A percentile compares a stretch with the other conserved stretches of the same genome.
Evolutionary conservation across 2,888 invertebrate genomes (phyloP).

Genomic region (Eremobia ochroleuca): DNA sequence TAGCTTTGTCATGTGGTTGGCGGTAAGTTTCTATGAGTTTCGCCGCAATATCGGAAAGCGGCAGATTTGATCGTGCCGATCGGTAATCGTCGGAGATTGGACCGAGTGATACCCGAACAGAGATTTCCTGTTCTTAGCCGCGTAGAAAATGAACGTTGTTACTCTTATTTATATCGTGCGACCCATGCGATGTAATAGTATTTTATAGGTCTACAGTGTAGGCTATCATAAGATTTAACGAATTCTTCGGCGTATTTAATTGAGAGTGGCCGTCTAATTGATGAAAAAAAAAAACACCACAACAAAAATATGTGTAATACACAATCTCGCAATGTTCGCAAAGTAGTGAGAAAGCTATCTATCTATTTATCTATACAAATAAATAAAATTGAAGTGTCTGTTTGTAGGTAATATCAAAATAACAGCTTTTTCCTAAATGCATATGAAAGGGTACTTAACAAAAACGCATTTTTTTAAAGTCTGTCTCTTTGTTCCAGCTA

Average conservation of each 20-base stretch:
- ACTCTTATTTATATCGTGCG: constrained; percentile 7
- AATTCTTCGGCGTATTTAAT: neutral
- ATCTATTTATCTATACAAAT: neutral
- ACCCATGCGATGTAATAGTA: neutral
- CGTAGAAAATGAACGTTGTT: constrained; percentile 17
- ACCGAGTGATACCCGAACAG: constrained; percentile 38
- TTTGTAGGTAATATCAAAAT: too few relatives aligned
- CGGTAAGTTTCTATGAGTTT: constrained; percentile 24
- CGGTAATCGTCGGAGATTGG: constrained; percentile 54
- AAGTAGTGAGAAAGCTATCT: neutral
- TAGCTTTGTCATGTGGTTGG: neutral
- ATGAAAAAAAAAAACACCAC: neutral
- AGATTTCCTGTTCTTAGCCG: constrained; percentile 47
- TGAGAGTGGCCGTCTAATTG: neutral
- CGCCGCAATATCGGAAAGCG: constrained; percentile 18
- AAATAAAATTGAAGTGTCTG: neutral
- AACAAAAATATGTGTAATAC: neutral
- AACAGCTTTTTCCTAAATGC: neutral
- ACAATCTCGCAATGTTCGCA: neutral
- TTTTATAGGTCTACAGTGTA: too few relatives aligned
- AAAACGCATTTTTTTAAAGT: neutral
- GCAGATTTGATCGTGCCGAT: constrained; percentile 38
- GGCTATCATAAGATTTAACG: neutral
- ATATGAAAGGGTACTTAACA: neutral
- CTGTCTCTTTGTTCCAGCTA: too few relatives aligned